Conservation (phyloP, 2,797 vertebrate species). For the Crenichthys baileyi region DNA sequence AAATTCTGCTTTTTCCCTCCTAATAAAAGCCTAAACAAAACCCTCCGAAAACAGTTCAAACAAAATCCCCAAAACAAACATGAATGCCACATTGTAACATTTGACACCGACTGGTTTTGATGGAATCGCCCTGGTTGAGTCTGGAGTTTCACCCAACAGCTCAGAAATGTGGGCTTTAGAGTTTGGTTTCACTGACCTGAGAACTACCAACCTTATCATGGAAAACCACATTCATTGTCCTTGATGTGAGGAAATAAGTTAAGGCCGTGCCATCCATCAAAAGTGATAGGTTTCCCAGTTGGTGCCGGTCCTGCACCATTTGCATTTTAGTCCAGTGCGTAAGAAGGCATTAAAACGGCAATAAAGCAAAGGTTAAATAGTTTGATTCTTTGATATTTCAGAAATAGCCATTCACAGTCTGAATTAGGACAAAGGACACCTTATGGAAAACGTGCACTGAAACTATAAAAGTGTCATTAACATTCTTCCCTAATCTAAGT, state of each 20-base stretch:
- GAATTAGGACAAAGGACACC: slow-evolving; percentile 15
- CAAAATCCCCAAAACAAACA: not conserved
- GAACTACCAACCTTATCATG: slow-evolving; percentile 43
- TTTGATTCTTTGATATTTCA: slow-evolving; percentile 33
- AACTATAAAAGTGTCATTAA: not conserved
- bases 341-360: slow-evolving; percentile 22
- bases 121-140: slow-evolving; percentile 2
- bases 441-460: slow-evolving; percentile 15
- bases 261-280: slow-evolving; percentile 44
- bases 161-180: slow-evolving; percentile 32
- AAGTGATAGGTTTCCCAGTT: slow-evolving; percentile 36
- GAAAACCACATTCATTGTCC: slow-evolving; percentile 44
- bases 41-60: too few species aligned
- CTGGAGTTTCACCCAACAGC: slow-evolving; percentile 43
- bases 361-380: slow-evolving; percentile 39
- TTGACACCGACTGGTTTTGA: not conserved
- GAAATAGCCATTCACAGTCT: slow-evolving; percentile 10
- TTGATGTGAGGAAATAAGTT: slow-evolving; percentile 45
- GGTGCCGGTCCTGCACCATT: slow-evolving; percentile 18
- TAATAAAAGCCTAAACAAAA: too few species aligned
- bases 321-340: slow-evolving; percentile 30
- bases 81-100: not conserved
- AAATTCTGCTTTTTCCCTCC: too few species aligned
- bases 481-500: not conserved
- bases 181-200: slow-evolving; percentile 54